phyloP scores from a whole-genome alignment of 2,888 invertebrate species.

The Acleris cristana region DNA sequence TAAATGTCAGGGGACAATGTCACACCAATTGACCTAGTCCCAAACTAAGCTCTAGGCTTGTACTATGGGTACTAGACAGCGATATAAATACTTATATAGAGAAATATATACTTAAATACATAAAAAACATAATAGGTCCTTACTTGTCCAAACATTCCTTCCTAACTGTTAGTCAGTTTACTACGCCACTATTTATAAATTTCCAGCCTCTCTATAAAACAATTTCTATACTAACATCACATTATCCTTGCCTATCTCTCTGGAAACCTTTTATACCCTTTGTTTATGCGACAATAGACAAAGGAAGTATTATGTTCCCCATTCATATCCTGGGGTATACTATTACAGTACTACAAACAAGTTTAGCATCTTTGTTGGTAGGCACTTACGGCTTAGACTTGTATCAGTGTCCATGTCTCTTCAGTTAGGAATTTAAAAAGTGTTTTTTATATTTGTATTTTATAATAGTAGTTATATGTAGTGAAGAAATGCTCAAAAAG shows the following conservation, averaged over 20 bases:
- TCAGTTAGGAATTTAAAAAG: constrained; percentile 33
- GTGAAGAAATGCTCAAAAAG: constrained; percentile 70
- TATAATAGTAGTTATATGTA: background rate
- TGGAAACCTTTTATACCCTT: constrained; percentile 39
- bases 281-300: constrained; percentile 56
- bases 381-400: constrained; percentile 57
- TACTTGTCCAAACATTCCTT: background rate
- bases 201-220: background rate
- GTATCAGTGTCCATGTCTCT: constrained; percentile 46
- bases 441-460: background rate
- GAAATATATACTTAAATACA: background rate
- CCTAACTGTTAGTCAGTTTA: background rate
- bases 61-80: too few relatives aligned
- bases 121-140: background rate
- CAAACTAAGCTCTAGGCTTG: too few relatives aligned
- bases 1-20: too few relatives aligned
- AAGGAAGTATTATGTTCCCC: constrained; percentile 53
- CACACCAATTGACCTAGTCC: too few relatives aligned
- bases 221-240: constrained; percentile 1
- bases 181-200: background rate
- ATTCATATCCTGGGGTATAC: constrained; percentile 49
- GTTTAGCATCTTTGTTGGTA: constrained; percentile 57
- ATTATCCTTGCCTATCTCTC: constrained; percentile 23
- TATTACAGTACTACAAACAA: constrained; percentile 61
- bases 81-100: too few relatives aligned